These are phyloP conservation scores for Drosophila prosaltans DNA, from an alignment of 1,140 invertebrate genomes.

Conservation along the genomic window DNA sequence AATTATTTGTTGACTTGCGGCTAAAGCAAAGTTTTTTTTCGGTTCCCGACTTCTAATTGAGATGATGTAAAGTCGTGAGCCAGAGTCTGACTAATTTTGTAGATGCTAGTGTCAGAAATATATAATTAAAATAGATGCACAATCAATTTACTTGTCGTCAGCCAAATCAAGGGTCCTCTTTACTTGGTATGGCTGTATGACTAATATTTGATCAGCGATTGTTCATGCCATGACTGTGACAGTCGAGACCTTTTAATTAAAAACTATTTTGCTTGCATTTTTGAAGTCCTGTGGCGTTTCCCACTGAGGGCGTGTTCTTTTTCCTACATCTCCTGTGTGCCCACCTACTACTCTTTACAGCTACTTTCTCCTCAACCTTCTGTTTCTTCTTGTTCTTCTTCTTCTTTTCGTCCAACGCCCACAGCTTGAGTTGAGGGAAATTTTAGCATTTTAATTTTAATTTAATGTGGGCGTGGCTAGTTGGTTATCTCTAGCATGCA, in stretches of 20 bases:
- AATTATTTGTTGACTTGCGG: constrained; percentile 78
- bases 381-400: no score
- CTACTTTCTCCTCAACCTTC: no score
- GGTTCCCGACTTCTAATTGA: constrained; percentile 52
- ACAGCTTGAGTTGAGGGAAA: constrained; percentile 64
- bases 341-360: not conserved
- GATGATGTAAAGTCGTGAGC: constrained; percentile 12
- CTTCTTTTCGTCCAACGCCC: constrained; percentile 11
- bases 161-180: no score
- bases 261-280: constrained; percentile 81
- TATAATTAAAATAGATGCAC: no score
- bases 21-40: not conserved
- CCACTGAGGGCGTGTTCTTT: constrained; percentile 43
- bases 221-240: constrained; percentile 49
- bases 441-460: constrained; percentile 81
- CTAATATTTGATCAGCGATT: constrained; percentile 47
- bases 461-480: constrained; percentile 72
- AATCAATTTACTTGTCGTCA: no score
- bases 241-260: constrained; percentile 75
- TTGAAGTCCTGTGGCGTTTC: constrained; percentile 54
- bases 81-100: not conserved
- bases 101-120: constrained; percentile 4
- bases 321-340: not conserved
- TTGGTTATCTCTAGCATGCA: constrained; percentile 50
- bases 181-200: not conserved